Conservation (phyloP, 2,888 invertebrate species). For the Lucinisca nassula region DNA sequence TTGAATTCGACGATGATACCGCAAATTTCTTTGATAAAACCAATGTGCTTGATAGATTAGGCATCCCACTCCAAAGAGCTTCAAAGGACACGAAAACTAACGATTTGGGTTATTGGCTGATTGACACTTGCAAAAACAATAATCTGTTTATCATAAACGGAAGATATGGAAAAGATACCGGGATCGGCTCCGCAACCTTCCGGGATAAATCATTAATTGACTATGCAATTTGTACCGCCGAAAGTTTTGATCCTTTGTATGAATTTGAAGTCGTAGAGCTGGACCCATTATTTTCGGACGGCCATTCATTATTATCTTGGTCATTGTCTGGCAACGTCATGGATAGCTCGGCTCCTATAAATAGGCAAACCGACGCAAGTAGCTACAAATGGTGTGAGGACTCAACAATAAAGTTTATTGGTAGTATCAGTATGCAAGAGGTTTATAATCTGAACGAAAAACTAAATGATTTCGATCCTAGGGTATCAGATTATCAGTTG, state of each 20-base stretch:
- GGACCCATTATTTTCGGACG: background rate
- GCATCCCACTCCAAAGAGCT: background rate
- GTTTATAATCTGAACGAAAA: too few relatives aligned
- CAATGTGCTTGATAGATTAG: background rate
- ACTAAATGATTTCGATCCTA: too few relatives aligned
- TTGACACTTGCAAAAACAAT: background rate
- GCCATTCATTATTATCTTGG: background rate
- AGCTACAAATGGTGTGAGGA: too few relatives aligned
- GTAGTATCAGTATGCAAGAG: too few relatives aligned
- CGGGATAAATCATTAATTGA: background rate
- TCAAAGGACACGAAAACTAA: background rate
- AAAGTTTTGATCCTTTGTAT: background rate
- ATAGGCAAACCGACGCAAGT: too few relatives aligned
- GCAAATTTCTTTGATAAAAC: background rate
- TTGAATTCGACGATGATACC: background rate
- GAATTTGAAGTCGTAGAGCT: background rate
- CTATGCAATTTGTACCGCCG: background rate
- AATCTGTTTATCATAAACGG: background rate
- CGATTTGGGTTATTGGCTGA: background rate
- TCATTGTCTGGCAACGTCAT: too few relatives aligned
- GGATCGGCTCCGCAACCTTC: background rate
- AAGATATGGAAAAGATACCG: background rate
- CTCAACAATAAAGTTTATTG: too few relatives aligned
- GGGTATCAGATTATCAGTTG: too few relatives aligned
- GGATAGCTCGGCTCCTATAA: too few relatives aligned